Evolutionary conservation across 2,113 vertebrate species (phyloP), one percentile per base, ranked within the genome.

Genomic region (Hystrix cristata): DNA sequence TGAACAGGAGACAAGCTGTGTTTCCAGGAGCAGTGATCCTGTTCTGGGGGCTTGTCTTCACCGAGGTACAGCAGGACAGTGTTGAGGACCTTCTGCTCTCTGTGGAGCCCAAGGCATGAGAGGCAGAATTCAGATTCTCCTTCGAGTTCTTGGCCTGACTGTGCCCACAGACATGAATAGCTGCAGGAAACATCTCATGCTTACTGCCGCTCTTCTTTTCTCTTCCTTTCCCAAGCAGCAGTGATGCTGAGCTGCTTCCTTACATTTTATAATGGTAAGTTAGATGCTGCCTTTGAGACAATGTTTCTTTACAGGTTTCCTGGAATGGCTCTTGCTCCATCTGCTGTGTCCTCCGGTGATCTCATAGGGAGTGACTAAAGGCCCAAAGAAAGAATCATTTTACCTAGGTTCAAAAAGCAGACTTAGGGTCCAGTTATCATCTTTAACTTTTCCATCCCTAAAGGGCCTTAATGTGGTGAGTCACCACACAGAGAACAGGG

Each of bases 251-350:
- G 55, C 34, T 72, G 64, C 80, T 81, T 38, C 57, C 76, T n/a
- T 18, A 48, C 46, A 59, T 91, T 83, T 86, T 79, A 60, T 78
- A 38, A 81, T 43, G 0, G 0, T 51, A 90, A 81, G 46, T 72
- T 34, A 38, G 59, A 90, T 19, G 9, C 69, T 72, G 29, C 51
- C 53, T 92, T 95, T 83, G 74, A 94, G 90, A 93, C 83, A 90
- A 12, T 96, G 87, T 94, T 91, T 95, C 94, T 94, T 96, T 80
- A 38, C 29, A 72, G 90, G 29, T 80, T 93, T 25, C 80, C 76
- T 92, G 74, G 62, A 94, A 57, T 31, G 57, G 21, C 34, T 95
- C 29, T 79, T 76, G 38, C 11, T 96, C 69, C 59, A 81, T 93
- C 31, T 84, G 64, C 59, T 76, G 64, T 62, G 43, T 81, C 69